Evolutionary conservation across 2,113 vertebrate genomes (phyloP), one percentile per base, ranked within the genome.

Genomic region (Pholis gunnellus): DNA sequence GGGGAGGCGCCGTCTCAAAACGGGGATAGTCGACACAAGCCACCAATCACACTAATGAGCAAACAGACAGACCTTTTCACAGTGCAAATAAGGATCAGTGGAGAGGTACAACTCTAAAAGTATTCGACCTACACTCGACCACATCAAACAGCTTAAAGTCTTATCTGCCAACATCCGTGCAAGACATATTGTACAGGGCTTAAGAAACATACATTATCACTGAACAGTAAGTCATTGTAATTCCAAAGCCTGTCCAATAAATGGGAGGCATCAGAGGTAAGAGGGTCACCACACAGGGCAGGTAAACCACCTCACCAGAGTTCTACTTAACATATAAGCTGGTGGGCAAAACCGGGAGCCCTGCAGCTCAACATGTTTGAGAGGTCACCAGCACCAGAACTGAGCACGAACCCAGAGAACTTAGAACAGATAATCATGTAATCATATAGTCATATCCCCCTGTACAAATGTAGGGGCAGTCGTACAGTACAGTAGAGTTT

Each of bases 21-120:
- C 17, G 66, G 36, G 0, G 4, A 54, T 34, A 29, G 65, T 22
- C 70, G 69, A 80, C 72, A 69, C 52, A 80, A 15, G 0, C 14
- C 59, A 88, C 76, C 54, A 91, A 83, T 84, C 80, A 85, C 73
- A 63, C 61, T 85, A 89, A 79, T 79, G 72, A 87, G 71, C 68
- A 67, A 78, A 71, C 59, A 73, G 42, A 64, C 15, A 74, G 59
- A 25, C 2, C 29, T 72, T 83, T 68, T 72, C 67, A 79, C 80
- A 52, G 27, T 29, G 81, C 61, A 88, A 87, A 66, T 40, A 72
- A 44, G 11, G 40, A 72, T 61, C 64, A 65, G 78, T 2, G 36
- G 38, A 67, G 9, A 72, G n/a, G 29, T 25, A 61, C 38, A 80
- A 10, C 2, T 46, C 59, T 56, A 8, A 72, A 70, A 44, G 25